phyloP scores from a whole-genome alignment of 2,113 vertebrate genomes.

The Salvelinus sp. region DNA sequence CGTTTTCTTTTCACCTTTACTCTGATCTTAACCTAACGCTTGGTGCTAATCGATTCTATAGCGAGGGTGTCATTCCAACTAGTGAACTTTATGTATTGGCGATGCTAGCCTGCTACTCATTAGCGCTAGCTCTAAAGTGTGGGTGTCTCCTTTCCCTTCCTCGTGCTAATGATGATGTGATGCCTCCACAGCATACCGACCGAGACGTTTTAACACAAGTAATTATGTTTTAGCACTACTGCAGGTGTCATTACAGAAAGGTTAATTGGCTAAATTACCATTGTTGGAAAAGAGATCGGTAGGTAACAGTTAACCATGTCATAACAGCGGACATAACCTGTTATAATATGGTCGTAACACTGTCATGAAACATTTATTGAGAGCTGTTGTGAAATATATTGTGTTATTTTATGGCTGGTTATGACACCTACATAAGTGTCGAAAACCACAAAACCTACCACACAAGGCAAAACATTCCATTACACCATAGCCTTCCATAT shows the following conservation, averaged over 20 bases:
- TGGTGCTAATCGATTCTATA: background rate
- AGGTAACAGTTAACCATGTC: too few species aligned
- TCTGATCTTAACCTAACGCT: too few species aligned
- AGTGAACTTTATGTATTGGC: background rate
- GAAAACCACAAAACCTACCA: too few species aligned
- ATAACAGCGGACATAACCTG: too few species aligned
- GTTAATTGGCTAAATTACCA: background rate
- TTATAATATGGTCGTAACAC: too few species aligned
- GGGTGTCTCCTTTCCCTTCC: background rate
- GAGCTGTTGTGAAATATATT: too few species aligned
- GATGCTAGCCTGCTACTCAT: background rate
- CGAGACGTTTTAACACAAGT: background rate
- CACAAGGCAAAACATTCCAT: too few species aligned
- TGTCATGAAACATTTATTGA: too few species aligned
- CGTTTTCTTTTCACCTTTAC: too few species aligned
- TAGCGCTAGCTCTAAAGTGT: background rate
- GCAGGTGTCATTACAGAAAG: background rate
- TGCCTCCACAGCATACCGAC: background rate
- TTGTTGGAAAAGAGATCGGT: background rate
- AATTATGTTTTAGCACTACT: constrained; percentile 3
- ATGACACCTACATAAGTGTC: too few species aligned
- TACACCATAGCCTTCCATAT: too few species aligned
- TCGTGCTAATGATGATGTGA: background rate
- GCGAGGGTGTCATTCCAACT: background rate
- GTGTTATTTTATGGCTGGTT: too few species aligned